phyloP scores from a whole-genome alignment of 2,797 vertebrate genomes.

The Cynopterus sphinx region DNA sequence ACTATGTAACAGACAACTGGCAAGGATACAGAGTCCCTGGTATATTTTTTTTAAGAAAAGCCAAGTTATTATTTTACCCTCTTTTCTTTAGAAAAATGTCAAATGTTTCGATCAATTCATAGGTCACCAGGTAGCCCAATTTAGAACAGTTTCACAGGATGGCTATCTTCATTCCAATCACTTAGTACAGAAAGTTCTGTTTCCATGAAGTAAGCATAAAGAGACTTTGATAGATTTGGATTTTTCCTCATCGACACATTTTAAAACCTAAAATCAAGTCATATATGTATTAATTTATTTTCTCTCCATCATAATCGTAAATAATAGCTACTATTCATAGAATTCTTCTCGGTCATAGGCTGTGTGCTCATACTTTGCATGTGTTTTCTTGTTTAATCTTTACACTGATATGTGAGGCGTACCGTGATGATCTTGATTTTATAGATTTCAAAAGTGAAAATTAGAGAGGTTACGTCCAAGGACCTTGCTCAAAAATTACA shows the following conservation, averaged over 20 bases:
- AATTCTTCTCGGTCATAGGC: neutral
- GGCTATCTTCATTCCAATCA: neutral
- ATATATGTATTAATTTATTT: neutral
- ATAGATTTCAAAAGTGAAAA: neutral
- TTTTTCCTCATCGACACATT: neutral
- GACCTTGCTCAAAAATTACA: neutral
- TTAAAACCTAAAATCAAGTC: neutral
- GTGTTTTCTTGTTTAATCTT: conserved; percentile 42
- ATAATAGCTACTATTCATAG: neutral
- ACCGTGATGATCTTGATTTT: neutral
- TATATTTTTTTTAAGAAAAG: neutral
- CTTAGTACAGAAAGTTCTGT: neutral
- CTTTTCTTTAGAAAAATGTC: conserved; percentile 36
- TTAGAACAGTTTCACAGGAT: neutral
- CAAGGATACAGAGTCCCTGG: neutral
- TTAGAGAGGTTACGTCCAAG: neutral
- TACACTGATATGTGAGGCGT: neutral
- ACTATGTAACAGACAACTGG: conserved; percentile 25
- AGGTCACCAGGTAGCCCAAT: neutral
- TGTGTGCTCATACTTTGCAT: neutral
- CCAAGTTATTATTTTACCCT: conserved; percentile 40
- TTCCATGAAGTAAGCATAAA: neutral
- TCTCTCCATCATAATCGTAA: neutral
- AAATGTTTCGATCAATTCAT: conserved; percentile 5
- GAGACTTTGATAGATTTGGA: neutral